phyloP scores from a whole-genome alignment of 2,797 vertebrate species.

The Buphagus erythrorhynchus region DNA sequence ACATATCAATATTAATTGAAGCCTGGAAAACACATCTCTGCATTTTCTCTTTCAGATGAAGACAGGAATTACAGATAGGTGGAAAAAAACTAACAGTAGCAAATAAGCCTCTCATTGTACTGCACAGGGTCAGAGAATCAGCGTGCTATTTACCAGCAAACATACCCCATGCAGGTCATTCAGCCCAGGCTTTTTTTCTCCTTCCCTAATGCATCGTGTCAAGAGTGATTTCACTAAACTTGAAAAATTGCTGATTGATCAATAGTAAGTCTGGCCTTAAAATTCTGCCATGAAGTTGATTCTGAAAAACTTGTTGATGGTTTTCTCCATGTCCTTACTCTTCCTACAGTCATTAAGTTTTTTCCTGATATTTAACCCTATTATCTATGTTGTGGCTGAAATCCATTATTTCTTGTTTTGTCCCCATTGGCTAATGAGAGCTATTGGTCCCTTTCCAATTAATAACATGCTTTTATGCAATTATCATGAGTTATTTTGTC shows the following conservation, averaged over 20 bases:
- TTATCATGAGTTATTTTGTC: background rate
- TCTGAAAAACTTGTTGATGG: background rate
- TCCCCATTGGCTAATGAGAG: constrained; percentile 55
- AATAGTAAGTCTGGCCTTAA: background rate
- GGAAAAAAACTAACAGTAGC: background rate
- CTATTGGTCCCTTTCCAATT: constrained; percentile 33
- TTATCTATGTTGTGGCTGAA: background rate
- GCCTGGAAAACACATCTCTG: background rate
- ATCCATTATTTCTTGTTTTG: constrained; percentile 61
- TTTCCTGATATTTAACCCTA: constrained; percentile 21
- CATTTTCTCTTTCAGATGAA: background rate
- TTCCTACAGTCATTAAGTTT: background rate
- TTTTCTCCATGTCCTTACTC: background rate
- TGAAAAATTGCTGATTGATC: background rate
- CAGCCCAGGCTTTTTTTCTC: background rate
- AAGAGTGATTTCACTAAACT: constrained; percentile 1
- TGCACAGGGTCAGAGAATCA: background rate
- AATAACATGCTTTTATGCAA: constrained; percentile 44
- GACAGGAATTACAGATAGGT: background rate
- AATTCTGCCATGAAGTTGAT: background rate
- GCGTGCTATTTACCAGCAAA: background rate
- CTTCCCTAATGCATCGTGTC: background rate
- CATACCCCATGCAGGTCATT: background rate
- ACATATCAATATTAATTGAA: constrained; percentile 30
- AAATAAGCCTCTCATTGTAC: background rate